Percentiles rank a stretch among this genome's conserved stretches.
Evolutionary conservation across 2,797 vertebrate species (phyloP).

Genomic region (Coregonus ussuriensis): DNA sequence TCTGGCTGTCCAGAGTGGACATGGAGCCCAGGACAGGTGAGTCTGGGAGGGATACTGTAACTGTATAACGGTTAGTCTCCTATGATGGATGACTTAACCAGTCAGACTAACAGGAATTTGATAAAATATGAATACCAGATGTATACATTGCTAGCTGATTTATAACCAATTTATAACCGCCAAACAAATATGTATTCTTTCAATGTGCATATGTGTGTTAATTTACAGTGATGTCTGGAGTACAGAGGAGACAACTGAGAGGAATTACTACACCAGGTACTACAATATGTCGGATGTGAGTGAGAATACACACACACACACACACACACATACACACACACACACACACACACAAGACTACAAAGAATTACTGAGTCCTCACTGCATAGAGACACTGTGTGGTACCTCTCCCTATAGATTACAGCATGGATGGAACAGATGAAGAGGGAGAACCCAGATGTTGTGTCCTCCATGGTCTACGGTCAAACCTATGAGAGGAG

Average conservation of each 20-base stretch:
- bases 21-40: background rate
- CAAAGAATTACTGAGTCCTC: background rate
- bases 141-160: too few relatives aligned
- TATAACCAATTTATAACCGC: background rate
- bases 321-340: background rate
- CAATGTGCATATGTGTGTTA: background rate
- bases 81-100: background rate
- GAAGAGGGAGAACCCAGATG: constrained; percentile 1
- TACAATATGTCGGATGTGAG: constrained; percentile 10
- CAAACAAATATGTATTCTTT: background rate
- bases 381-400: background rate
- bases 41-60: background rate
- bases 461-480: constrained; percentile 5
- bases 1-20: background rate
- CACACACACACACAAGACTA: background rate
- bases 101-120: background rate
- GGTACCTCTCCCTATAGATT: background rate
- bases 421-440: constrained; percentile 14
- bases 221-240: background rate
- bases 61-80: background rate
- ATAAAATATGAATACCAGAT: background rate
- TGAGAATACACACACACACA: background rate
- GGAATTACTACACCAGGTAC: constrained; percentile 7
- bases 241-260: background rate
- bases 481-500: constrained; percentile 15